Evolutionary conservation across 2,113 vertebrate genomes (phyloP).

Genomic region (Rhinolophus ferrumequinum): DNA sequence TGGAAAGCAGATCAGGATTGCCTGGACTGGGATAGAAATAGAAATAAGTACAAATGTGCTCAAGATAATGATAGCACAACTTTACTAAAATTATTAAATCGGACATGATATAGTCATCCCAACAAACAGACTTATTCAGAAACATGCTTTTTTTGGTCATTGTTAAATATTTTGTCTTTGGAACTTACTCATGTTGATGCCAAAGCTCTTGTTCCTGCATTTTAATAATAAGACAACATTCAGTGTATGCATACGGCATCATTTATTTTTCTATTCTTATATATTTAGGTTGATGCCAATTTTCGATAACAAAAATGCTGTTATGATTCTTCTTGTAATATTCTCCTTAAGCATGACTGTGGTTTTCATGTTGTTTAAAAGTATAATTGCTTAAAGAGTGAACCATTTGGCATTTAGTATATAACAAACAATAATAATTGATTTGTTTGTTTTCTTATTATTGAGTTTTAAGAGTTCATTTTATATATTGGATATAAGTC

Average conservation of each 20-base stretch:
- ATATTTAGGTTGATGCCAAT: background rate
- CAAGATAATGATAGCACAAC: background rate
- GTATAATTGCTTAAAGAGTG: background rate
- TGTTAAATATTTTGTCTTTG: background rate
- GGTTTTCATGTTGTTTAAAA: background rate
- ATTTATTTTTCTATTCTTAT: background rate
- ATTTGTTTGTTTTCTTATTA: background rate
- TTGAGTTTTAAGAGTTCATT: background rate
- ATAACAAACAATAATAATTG: background rate
- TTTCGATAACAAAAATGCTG: background rate
- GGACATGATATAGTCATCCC: background rate
- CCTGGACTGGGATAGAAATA: background rate
- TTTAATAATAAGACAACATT: background rate
- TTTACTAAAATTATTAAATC: conserved; percentile 6
- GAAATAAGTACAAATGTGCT: background rate
- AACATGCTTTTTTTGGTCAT: background rate
- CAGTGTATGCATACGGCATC: background rate
- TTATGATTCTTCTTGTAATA: background rate
- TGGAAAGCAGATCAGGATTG: background rate
- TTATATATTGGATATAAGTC: background rate
- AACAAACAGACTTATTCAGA: background rate
- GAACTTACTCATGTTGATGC: background rate
- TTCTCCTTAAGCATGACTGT: background rate
- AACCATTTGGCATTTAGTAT: background rate
- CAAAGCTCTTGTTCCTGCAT: background rate